Evolutionary conservation across 2,888 invertebrate genomes (phyloP), one percentile per base, ranked within the genome.

Genomic region (Cenopis cana): DNA sequence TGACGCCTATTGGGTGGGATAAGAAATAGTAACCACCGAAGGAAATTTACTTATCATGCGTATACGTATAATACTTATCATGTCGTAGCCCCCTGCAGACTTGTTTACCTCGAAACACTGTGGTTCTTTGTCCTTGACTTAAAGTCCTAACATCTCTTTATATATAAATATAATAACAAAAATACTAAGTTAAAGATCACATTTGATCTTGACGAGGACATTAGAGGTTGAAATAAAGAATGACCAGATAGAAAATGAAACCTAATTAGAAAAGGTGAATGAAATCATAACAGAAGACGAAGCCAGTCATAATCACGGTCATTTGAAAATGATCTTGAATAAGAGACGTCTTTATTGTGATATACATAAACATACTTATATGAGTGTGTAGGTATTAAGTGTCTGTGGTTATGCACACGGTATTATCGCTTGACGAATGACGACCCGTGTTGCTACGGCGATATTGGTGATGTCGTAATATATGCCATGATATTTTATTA

Each of bases 1-100:
- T 75, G 75, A 69, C 69, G 73, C 67, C 66, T 61, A n/a, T 56
- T 49, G 57, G 66, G 56, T 49, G 57, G 66, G 56, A 66, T 56
- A 70, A 71, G 56, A 69, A 56, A 66, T 24, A 46, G 65, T 36
- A 20, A 56, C 38, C 56, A 55, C 41, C 29, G n/a, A 36, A 67
- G 67, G 71, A 71, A 66, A 66, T 61, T 61, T 71, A 61, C 71
- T 61, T 61, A 61, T 71, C 61, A 56, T 38, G 24, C 17, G n/a
- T 61, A n/a, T n/a, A n/a, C n/a, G n/a, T n/a, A n/a, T n/a, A n/a
- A n/a, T n/a, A 59, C 57, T 49, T 60, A 71, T 49, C 38, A 20
- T 66, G 36, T 11, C 46, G 59, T 67, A 61, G 70, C 61, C 61
- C 66, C 67, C 71, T 56, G 66, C 38, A 54, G 65, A 64, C 52